These are phyloP conservation scores for Kryphioiulus occultus DNA, from an alignment of 2,888 invertebrate genomes.

Conservation along the genomic window DNA sequence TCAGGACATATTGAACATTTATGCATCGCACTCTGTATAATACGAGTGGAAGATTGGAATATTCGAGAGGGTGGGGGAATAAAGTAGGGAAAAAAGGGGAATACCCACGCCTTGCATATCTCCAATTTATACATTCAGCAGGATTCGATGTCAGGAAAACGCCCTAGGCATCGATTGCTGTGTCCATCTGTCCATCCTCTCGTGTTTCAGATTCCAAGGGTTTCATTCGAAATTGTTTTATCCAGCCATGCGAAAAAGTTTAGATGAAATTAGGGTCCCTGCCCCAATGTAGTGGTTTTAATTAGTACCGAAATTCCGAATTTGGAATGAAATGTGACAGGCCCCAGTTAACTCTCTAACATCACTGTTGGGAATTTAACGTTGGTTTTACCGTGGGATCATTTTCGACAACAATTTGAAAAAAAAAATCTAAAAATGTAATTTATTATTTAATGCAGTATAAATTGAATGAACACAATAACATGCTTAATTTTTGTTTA, in stretches of 20 bases:
- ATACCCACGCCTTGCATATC: slow-evolving; percentile 14
- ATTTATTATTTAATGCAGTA: too few relatives aligned
- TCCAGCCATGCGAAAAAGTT: not conserved
- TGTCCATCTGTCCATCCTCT: not conserved
- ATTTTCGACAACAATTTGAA: too few relatives aligned
- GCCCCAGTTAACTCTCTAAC: not conserved
- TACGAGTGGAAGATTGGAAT: not conserved
- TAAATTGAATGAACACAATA: too few relatives aligned
- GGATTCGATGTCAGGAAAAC: not conserved
- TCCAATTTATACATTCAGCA: slow-evolving; percentile 21
- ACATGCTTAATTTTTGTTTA: too few relatives aligned
- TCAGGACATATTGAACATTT: slow-evolving; percentile 3
- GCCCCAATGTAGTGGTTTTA: not conserved
- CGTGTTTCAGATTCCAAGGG: not conserved
- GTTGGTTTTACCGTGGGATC: too few relatives aligned
- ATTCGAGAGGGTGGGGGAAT: not conserved
- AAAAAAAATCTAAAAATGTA: not conserved
- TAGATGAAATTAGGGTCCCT: not conserved
- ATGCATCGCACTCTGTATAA: not conserved
- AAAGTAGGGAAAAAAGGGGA: not conserved
- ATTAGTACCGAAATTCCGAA: not conserved
- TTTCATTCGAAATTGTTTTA: slow-evolving; percentile 28
- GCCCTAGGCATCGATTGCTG: slow-evolving; percentile 7
- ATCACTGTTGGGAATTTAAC: not conserved
- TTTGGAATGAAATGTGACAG: not conserved